Evolutionary conservation across 2,888 invertebrate species (phyloP).

Genomic region (Nephrotoma guestfalica): DNA sequence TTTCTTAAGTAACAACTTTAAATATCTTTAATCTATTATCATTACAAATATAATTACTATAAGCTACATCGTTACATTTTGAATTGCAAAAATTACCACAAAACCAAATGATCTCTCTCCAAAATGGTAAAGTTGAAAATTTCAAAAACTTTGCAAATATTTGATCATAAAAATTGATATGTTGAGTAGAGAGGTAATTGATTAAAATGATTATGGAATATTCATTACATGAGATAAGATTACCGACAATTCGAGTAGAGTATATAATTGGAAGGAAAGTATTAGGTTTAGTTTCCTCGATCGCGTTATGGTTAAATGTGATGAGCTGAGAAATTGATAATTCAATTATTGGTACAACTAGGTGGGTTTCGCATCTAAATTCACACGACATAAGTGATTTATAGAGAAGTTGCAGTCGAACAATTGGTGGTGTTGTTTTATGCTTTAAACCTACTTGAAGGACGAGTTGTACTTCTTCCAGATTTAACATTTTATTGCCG

Average conservation of each 20-base stretch:
- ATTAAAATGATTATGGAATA: background rate
- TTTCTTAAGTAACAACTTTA: background rate
- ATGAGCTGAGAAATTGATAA: background rate
- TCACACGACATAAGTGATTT: background rate
- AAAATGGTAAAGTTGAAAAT: background rate
- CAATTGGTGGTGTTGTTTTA: background rate
- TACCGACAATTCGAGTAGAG: slow-evolving; percentile 8
- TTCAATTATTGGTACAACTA: background rate
- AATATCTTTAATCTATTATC: background rate
- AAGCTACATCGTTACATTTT: background rate
- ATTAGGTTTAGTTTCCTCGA: background rate
- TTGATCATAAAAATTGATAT: background rate
- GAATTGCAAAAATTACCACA: slow-evolving; percentile 6
- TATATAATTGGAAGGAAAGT: slow-evolving; percentile 4
- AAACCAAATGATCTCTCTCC: slow-evolving; percentile 9
- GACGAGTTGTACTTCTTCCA: background rate
- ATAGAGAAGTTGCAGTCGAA: background rate
- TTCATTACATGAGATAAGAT: slow-evolving; percentile 4
- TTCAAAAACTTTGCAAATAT: slow-evolving; percentile 6
- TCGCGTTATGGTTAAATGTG: background rate
- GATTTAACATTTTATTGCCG: background rate
- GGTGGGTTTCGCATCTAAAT: background rate
- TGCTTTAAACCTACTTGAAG: background rate
- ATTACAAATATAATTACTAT: background rate
- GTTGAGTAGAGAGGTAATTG: background rate